A percentile compares a stretch with the other conserved stretches of the same genome.
phyloP scores from a whole-genome alignment of 1,140 invertebrate genomes.

The Artemia franciscana region DNA sequence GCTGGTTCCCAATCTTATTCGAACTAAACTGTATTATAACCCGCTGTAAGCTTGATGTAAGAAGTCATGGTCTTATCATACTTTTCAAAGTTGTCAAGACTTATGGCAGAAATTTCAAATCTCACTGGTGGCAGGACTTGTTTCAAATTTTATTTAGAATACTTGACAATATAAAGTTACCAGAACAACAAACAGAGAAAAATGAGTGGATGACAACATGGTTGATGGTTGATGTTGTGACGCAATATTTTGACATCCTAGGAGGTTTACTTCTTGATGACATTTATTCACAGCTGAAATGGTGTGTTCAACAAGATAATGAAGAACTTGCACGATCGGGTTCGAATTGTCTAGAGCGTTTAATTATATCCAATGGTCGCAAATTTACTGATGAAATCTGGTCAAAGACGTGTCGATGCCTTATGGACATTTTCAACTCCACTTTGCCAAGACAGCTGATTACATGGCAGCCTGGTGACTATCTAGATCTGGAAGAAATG shows the following conservation, averaged over 20 bases:
- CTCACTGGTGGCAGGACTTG: constrained; percentile 95
- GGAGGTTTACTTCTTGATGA: constrained; percentile 67
- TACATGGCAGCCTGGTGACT: no score
- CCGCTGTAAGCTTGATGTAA: constrained; percentile 58
- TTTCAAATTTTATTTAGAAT: constrained; percentile 97
- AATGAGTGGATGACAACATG: constrained; percentile 99
- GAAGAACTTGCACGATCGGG: no score
- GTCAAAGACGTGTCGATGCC: no score
- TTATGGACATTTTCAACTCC: no score
- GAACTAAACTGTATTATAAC: constrained; percentile 93
- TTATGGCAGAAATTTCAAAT: constrained; percentile 75
- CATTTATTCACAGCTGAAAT: constrained; percentile 75
- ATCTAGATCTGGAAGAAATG: no score
- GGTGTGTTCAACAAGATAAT: constrained; percentile 88
- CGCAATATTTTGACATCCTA: constrained; percentile 83
- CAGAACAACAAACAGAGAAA: constrained; percentile 85
- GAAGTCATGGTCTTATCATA: constrained; percentile 66
- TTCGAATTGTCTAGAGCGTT: no score
- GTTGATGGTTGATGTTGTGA: constrained; percentile 95
- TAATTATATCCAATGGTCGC: no score
- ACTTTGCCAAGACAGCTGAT: no score
- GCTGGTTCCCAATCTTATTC: constrained; percentile 96
- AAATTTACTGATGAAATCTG: no score
- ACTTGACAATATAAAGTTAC: constrained; percentile 96
- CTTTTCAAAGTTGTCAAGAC: constrained; percentile 97